Percentiles rank a stretch among this genome's conserved stretches.
These are phyloP conservation scores for Microctenopoma lineatum DNA, from an alignment of 2,797 vertebrate genomes.

Conservation along the genomic window DNA sequence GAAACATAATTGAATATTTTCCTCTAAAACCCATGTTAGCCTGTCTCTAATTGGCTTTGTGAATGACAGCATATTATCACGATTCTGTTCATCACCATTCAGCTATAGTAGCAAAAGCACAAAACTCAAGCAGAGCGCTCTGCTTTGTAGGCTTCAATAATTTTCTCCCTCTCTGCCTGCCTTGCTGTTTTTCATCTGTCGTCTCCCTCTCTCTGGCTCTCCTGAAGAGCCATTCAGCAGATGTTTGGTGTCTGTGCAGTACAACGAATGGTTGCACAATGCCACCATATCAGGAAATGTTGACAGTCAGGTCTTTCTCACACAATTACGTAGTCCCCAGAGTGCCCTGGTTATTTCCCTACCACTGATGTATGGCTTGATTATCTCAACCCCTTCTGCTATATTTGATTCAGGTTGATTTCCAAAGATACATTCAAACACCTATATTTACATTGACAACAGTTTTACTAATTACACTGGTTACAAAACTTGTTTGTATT, in stretches of 20 bases:
- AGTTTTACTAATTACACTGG: neutral
- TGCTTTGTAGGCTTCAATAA: constrained; percentile 6
- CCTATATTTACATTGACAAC: neutral
- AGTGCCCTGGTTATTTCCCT: neutral
- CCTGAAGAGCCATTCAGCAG: constrained; percentile 22
- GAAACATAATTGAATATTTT: neutral
- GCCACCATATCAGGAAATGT: constrained; percentile 27
- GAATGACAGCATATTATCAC: neutral
- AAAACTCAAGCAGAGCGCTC: neutral
- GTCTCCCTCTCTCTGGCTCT: neutral
- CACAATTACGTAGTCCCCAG: constrained; percentile 6
- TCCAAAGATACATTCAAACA: neutral
- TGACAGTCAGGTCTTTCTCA: constrained; percentile 22
- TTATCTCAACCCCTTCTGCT: neutral
- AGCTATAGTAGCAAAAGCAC: constrained; percentile 7
- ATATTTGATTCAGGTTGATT: constrained; percentile 7
- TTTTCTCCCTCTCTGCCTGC: constrained; percentile 16
- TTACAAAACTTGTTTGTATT: neutral
- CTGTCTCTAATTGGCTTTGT: neutral
- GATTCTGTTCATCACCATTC: constrained; percentile 5
- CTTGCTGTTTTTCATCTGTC: constrained; percentile 12
- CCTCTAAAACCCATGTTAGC: too few relatives aligned
- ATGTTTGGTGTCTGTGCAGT: constrained; percentile 29
- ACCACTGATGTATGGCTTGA: neutral
- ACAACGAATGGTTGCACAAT: constrained; percentile 8